Percentiles rank a stretch among this genome's conserved stretches.
phyloP scores from a whole-genome alignment of 2,797 vertebrate species.

The Gambelia wislizenii region DNA sequence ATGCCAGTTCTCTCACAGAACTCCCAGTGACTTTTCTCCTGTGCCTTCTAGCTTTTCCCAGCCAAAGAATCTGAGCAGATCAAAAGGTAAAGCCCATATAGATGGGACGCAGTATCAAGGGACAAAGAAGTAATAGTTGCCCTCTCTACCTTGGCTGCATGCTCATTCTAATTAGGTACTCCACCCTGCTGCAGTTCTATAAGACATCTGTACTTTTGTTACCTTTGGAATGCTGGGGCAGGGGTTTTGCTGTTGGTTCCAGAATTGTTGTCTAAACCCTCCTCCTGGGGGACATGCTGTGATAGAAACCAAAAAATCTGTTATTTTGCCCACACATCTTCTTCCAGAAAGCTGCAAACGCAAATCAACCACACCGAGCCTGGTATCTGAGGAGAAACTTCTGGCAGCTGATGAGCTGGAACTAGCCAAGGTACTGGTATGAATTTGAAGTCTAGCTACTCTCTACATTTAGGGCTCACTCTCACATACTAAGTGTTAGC shows the following conservation, averaged over 20 bases:
- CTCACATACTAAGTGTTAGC: background rate
- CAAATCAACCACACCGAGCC: slow-evolving; percentile 70
- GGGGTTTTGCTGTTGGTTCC: background rate
- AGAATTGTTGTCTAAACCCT: fast-evolving
- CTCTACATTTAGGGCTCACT: background rate
- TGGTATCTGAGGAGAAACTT: slow-evolving; percentile 82
- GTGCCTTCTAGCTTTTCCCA: background rate
- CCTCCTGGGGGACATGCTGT: background rate
- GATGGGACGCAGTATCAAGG: background rate
- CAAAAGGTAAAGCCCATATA: too few relatives aligned
- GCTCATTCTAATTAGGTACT: background rate
- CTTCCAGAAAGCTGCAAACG: slow-evolving; percentile 82
- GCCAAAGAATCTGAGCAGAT: background rate
- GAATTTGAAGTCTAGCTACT: background rate
- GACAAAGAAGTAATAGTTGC: background rate
- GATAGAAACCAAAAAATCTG: too few relatives aligned
- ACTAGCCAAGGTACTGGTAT: slow-evolving; percentile 86
- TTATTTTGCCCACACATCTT: slow-evolving; percentile 9
- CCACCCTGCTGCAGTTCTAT: background rate
- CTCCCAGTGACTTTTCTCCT: too few relatives aligned
- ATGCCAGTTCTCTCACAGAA: background rate
- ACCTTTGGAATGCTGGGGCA: background rate
- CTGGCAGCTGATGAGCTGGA: slow-evolving; percentile 84
- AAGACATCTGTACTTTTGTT: too few relatives aligned
- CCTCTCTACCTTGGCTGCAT: background rate